A percentile compares a stretch with the other conserved stretches of the same genome.
Evolutionary conservation across 2,888 invertebrate genomes (phyloP).

Genomic region (Rhagophthalmus giganteus): DNA sequence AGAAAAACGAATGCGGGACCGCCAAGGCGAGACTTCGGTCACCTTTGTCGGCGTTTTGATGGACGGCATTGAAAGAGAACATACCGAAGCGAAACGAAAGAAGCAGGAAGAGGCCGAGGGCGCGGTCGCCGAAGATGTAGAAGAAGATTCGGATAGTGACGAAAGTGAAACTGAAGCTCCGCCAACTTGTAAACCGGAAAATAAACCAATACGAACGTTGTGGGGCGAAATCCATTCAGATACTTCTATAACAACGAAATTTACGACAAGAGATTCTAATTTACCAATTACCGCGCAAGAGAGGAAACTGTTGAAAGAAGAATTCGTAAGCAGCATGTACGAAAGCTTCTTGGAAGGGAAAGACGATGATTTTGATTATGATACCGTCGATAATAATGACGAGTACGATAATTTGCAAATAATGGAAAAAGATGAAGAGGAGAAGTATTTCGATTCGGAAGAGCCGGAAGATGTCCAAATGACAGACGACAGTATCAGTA

Average conservation of each 20-base stretch:
- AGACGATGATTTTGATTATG: conserved; percentile 83
- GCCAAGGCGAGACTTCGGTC: conserved; percentile 56
- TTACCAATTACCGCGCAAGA: conserved; percentile 61
- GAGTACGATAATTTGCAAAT: conserved; percentile 77
- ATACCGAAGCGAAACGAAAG: conserved; percentile 65
- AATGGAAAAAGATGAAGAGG: conserved; percentile 80
- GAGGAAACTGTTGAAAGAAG: conserved; percentile 70
- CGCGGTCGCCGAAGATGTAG: conserved; percentile 55
- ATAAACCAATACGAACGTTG: conserved; percentile 37
- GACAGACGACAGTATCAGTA: conserved; percentile 41
- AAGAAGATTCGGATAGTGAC: conserved; percentile 41
- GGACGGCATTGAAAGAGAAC: conserved; percentile 77
- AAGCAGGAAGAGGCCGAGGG: conserved; percentile 65
- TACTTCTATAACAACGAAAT: background rate
- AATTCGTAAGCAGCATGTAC: conserved; percentile 85
- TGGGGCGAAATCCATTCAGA: conserved; percentile 35
- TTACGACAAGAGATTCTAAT: conserved; percentile 33
- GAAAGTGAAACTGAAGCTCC: conserved; percentile 42
- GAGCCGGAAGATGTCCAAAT: conserved; percentile 60
- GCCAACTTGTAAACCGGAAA: conserved; percentile 41
- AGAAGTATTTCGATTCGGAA: conserved; percentile 88
- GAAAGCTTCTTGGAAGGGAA: conserved; percentile 80
- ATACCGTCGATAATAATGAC: conserved; percentile 76
- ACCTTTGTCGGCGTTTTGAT: conserved; percentile 78
- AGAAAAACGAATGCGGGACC: conserved; percentile 69